Conservation (phyloP, 1,140 invertebrate genomes). For the Oreohelix idahoensis region DNA sequence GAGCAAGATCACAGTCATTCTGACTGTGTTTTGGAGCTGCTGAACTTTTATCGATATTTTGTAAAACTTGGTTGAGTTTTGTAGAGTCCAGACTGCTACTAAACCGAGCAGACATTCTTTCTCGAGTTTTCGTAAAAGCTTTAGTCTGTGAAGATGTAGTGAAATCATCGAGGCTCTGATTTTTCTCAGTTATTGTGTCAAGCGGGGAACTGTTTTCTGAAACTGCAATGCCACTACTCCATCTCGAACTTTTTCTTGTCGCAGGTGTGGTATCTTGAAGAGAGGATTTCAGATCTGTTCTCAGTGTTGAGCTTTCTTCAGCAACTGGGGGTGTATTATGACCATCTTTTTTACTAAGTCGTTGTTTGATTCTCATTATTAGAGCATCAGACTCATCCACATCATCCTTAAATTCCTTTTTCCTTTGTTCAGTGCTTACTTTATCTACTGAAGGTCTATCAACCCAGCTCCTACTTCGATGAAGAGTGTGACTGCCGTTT, state of each 20-base stretch:
- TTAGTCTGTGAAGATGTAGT: not conserved
- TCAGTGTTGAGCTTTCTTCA: not conserved
- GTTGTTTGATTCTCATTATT: conserved; percentile 47
- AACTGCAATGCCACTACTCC: conserved; percentile 30
- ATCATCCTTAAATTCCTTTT: conserved; percentile 38
- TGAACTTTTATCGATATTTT: conserved; percentile 24
- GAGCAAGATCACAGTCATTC: conserved; percentile 41
- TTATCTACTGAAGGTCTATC: conserved; percentile 50
- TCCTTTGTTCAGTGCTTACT: conserved; percentile 16
- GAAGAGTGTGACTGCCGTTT: conserved; percentile 25
- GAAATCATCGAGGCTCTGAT: conserved; percentile 39
- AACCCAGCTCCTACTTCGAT: conserved; percentile 56
- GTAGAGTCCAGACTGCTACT: conserved; percentile 54
- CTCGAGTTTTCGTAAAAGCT: conserved; percentile 45
- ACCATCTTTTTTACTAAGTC: conserved; percentile 35
- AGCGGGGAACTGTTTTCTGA: conserved; percentile 37
- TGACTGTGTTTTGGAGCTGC: too few relatives aligned
- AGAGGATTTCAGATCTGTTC: not conserved
- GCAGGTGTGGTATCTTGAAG: not conserved
- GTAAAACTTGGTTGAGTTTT: conserved; percentile 52
- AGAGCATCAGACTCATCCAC: conserved; percentile 44
- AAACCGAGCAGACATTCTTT: conserved; percentile 52
- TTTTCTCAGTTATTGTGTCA: conserved; percentile 48
- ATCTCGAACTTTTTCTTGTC: not conserved
- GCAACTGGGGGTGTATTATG: conserved; percentile 36